Evolutionary conservation across 2,888 invertebrate genomes (phyloP), one percentile per base, ranked within the genome.

Genomic region (Cheilosia soror): DNA sequence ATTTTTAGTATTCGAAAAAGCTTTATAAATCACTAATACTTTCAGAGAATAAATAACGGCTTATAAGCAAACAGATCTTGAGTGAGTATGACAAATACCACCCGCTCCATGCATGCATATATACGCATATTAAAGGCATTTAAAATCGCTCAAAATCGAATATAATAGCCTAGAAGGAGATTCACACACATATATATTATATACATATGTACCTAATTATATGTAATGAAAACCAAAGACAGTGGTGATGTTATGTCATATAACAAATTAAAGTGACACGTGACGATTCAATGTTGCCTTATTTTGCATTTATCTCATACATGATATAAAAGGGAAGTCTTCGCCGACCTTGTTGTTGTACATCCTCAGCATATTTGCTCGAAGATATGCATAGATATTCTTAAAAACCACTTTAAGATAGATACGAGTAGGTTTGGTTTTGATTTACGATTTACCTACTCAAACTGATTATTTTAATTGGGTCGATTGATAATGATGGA

Each of bases 1-100:
- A 84, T 84, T 84, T 84, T 69, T 84, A 80, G 84, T 9, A 55
- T 55, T 66, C 15, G 55, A 25, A 71, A 76, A 84, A 80, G 75
- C 80, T 80, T 80, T 37, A 20, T 53, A 47, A 5, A 49, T 47
- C 31, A 44, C 42, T 57, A 29, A 62, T 33, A 62, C 60, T 60
- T 77, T 72, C 62, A 40, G 53, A 55, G 3, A 57, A 55, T 80
- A 75, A 62, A 60, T 53, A 51, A 27, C 33, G 66, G 53, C 25
- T 63, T 47, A 68, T 80, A 53, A 37, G 47, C 51, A 69, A 53
- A 76, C 57, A 44, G 73, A 79, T 72, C 51, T 79, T 51, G 40
- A 65, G 7, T 42, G 51, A 65, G 11, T 42, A 44, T 66, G 57
- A 66, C 65, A 60, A 66, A 72, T 51, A 63, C 62, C 55, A 5